Evolutionary conservation across 2,888 invertebrate genomes (phyloP), one percentile per base, ranked within the genome.

Genomic region (Tethea ocularis): DNA sequence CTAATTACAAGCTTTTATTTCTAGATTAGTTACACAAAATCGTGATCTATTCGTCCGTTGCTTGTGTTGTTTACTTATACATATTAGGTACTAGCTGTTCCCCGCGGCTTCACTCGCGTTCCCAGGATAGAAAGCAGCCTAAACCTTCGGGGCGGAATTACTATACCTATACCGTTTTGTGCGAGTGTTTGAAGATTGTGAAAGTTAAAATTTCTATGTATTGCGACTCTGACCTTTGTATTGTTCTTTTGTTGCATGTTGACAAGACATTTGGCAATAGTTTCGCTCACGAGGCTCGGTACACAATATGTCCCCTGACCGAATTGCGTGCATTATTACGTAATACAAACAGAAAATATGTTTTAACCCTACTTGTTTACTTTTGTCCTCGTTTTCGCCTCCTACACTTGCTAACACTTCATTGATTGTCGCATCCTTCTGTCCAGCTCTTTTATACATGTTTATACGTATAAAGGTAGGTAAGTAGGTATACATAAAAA

Each of bases 371-470:
- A 78, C 66, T 72, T 83, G 67, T 59, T 75, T 72, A 55, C 64
- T 79, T 33, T 63, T 64, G 29, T 78, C 72, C 57, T 79, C 77
- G 36, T 82, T 74, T 6, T 76, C 75, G 11, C 72, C 76, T 53
- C 88, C 88, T n/a, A n/a, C n/a, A 61, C 88, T 88, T 51, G 89
- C 77, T 56, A 90, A 69, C 1, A 90, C 75, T 72, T 87, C 84
- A 69, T 88, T 86, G 13, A 88, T 75, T 1, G 66, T 60, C 10
- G 56, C 41, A 3, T 80, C 77, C 13, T 33, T 33, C 15, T 54
- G 36, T 5, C 38, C 38, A 38, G n/a, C 38, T 38, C 1, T n/a
- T n/a, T 38, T 38, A 38, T n/a, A n/a, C 0, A n/a, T n/a, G 29
- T 53, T n/a, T n/a, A n/a, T n/a, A n/a, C n/a, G n/a, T n/a, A n/a